phyloP scores from a whole-genome alignment of 92 coral and sea anemone genomes.

The Siderastrea siderea region DNA sequence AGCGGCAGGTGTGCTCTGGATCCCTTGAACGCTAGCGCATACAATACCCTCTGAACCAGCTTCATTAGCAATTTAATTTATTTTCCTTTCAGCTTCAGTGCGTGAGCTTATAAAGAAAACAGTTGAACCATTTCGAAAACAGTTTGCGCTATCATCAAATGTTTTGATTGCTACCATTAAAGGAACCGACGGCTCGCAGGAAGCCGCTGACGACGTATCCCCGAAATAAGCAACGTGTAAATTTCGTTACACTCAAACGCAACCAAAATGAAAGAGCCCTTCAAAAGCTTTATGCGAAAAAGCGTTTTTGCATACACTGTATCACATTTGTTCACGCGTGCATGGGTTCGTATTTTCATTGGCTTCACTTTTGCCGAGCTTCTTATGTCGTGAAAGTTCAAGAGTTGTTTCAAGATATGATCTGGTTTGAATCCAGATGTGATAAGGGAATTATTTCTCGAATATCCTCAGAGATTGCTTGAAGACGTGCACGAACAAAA shows the following conservation, averaged over 20 bases:
- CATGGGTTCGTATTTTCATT: neutral
- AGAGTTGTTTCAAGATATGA: conserved; percentile 9
- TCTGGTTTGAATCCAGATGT: neutral
- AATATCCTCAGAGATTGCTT: neutral
- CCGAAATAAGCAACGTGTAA: neutral
- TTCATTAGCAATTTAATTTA: neutral
- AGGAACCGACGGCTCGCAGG: neutral
- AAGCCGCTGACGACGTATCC: conserved; percentile 4
- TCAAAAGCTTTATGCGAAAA: neutral
- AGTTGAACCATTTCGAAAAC: conserved; percentile 1
- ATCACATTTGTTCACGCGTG: neutral
- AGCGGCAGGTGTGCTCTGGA: conserved; percentile 3
- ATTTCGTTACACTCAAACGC: neutral
- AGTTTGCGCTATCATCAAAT: neutral
- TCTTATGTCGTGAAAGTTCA: conserved; percentile 8
- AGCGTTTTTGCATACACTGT: neutral
- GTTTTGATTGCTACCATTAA: neutral
- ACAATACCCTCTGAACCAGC: neutral
- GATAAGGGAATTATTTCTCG: neutral
- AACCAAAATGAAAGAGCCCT: neutral
- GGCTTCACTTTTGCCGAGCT: neutral
- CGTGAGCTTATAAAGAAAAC: neutral
- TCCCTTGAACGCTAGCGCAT: neutral
- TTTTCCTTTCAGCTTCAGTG: neutral
- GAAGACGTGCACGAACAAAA: neutral